Percentiles rank a stretch among this genome's conserved stretches.
phyloP scores from a whole-genome alignment of 2,113 vertebrate genomes.

The Siphamia tubifer region DNA sequence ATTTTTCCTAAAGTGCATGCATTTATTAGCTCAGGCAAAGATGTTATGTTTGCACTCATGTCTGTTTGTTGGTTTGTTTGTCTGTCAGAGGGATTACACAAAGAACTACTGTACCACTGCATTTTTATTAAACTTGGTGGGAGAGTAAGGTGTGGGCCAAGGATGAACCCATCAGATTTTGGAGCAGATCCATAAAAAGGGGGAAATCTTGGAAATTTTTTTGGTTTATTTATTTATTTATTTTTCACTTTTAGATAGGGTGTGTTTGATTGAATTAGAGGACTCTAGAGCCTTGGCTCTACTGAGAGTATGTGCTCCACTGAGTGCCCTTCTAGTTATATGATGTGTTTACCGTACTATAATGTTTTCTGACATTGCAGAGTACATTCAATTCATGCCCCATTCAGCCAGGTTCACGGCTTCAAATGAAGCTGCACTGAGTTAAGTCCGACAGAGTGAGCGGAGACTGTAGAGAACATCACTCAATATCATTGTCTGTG shows the following conservation, averaged over 20 bases:
- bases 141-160: not conserved
- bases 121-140: not conserved
- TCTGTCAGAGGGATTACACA: not conserved
- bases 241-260: too few species aligned
- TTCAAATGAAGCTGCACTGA: too few species aligned
- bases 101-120: not conserved
- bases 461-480: too few species aligned
- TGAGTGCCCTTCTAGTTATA: not conserved
- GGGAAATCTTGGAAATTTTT: not conserved
- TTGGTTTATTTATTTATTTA: too few species aligned
- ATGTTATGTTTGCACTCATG: not conserved
- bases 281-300: not conserved
- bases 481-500: too few species aligned
- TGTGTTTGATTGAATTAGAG: not conserved
- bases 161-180: not conserved
- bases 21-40: not conserved
- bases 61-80: not conserved
- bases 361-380: not conserved
- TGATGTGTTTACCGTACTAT: not conserved
- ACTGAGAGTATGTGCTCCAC: not conserved
- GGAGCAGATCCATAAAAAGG: not conserved
- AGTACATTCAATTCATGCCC: too few species aligned
- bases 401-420: not conserved
- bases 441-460: too few species aligned
- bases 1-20: not conserved